Conservation (phyloP, 2,797 vertebrate species). For the Chloroceryle inda region DNA sequence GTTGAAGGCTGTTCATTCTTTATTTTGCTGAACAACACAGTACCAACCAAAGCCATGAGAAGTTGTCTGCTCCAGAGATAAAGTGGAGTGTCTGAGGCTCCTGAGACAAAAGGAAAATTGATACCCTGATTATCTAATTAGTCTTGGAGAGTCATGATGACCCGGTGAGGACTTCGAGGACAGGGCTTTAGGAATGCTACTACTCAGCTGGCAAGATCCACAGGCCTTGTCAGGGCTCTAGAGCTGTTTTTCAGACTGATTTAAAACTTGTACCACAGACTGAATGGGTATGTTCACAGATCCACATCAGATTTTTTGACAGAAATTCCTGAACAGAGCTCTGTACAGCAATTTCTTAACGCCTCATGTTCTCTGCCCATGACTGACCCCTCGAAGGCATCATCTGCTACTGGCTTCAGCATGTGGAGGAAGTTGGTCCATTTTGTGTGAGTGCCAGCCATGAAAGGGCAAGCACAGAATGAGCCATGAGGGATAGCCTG, state of each 20-base stretch:
- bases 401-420: background rate
- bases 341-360: background rate
- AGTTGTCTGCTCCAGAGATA: background rate
- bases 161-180: background rate
- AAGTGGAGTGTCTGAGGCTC: background rate
- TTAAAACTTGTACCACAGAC: background rate
- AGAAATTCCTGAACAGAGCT: background rate
- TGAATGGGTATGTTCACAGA: rapidly evolving
- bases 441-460: background rate
- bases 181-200: background rate
- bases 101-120: background rate
- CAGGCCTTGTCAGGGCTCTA: background rate
- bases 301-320: background rate
- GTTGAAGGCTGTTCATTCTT: background rate
- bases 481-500: background rate
- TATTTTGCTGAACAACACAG: background rate
- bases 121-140: rapidly evolving
- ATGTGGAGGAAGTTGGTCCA: background rate
- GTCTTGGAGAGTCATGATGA: rapidly evolving
- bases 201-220: background rate
- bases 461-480: background rate
- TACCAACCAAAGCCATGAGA: background rate
- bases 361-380: rapidly evolving
- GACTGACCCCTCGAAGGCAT: too few relatives aligned
- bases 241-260: background rate